A percentile compares a stretch with the other conserved stretches of the same genome.
phyloP scores from a whole-genome alignment of 2,888 invertebrate genomes.

The Drosophila ustulata region DNA sequence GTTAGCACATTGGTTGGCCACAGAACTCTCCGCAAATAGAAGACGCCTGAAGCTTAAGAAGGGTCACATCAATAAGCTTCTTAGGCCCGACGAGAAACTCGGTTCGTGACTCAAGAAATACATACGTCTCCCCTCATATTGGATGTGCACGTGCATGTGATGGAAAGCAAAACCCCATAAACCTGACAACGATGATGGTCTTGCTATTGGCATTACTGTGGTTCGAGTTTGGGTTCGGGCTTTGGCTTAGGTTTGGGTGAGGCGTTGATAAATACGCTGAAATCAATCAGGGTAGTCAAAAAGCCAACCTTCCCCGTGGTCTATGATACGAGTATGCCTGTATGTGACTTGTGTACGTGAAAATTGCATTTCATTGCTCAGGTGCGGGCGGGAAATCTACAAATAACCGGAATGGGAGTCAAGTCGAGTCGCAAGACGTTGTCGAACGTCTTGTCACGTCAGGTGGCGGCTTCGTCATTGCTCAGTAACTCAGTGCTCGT shows the following conservation, averaged over 20 bases:
- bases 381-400: slow-evolving; percentile 17
- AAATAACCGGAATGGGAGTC: slow-evolving; percentile 10
- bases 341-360: slow-evolving; percentile 71
- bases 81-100: slow-evolving; percentile 38
- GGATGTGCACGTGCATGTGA: slow-evolving; percentile 7
- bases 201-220: slow-evolving; percentile 5
- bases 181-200: slow-evolving; percentile 9
- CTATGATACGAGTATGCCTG: slow-evolving; percentile 37
- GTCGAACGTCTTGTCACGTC: slow-evolving; percentile 43
- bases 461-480: slow-evolving; percentile 51
- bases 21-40: slow-evolving; percentile 10
- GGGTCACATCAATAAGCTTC: slow-evolving; percentile 61
- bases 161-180: slow-evolving; percentile 12
- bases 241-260: neutral
- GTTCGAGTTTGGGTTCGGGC: too few relatives aligned
- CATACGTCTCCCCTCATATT: slow-evolving; percentile 22
- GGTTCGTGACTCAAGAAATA: slow-evolving; percentile 46
- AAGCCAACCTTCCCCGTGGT: slow-evolving; percentile 19
- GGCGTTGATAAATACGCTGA: slow-evolving; percentile 48
- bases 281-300: slow-evolving; percentile 70
- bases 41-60: slow-evolving; percentile 18
- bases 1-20: slow-evolving; percentile 31
- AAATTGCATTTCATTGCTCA: slow-evolving; percentile 73
- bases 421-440: slow-evolving; percentile 17
- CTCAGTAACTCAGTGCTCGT: slow-evolving; percentile 17